Evolutionary conservation across 1,140 invertebrate species (phyloP).

Genomic region (Centruroides sculpturatus): DNA sequence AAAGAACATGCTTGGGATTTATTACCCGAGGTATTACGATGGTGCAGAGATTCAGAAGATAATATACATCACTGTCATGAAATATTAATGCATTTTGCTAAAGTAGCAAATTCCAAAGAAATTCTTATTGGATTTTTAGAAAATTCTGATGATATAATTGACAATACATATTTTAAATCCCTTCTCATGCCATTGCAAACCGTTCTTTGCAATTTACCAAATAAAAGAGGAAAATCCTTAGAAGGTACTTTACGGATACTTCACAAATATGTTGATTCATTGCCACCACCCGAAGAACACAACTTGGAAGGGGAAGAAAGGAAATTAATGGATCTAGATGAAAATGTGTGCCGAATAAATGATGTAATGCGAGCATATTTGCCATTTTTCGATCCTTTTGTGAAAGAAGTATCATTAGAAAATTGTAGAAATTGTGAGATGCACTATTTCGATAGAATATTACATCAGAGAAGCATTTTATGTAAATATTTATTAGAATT

Average conservation of each 20-base stretch:
- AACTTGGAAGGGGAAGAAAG: not conserved
- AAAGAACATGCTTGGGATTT: too few relatives aligned
- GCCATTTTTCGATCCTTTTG: too few relatives aligned
- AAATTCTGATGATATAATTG: not conserved
- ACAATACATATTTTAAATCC: not conserved
- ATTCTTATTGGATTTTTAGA: not conserved
- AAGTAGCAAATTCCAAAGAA: not conserved
- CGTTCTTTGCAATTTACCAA: not conserved
- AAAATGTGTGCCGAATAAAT: not conserved
- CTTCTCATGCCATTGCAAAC: not conserved
- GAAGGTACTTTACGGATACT: not conserved
- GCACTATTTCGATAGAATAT: not conserved
- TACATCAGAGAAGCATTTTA: not conserved
- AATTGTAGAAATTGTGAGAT: not conserved
- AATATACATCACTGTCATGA: too few relatives aligned
- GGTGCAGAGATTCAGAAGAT: too few relatives aligned
- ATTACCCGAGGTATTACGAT: too few relatives aligned
- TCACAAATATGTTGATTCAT: not conserved
- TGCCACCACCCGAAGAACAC: not conserved
- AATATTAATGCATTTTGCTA: not conserved
- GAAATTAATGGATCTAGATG: not conserved
- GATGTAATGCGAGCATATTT: not conserved
- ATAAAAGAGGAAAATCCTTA: not conserved
- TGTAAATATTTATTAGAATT: not conserved
- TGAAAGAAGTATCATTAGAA: too few relatives aligned